Evolutionary conservation across 92 coral and sea anemone species (phyloP).

Genomic region (Nematostella vectensis): DNA sequence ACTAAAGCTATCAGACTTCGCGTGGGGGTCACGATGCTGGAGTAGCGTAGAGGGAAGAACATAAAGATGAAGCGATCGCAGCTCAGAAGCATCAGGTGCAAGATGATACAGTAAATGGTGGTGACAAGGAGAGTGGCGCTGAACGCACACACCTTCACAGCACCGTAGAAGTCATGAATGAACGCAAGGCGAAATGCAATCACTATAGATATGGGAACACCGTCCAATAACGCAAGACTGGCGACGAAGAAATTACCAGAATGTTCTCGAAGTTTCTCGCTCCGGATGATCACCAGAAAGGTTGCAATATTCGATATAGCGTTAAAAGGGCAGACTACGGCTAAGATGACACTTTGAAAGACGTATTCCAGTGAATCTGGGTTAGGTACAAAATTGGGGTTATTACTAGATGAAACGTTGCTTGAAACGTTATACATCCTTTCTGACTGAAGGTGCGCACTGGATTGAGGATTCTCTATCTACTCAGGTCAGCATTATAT

Average conservation of each 20-base stretch:
- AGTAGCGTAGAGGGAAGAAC: conserved; percentile 23
- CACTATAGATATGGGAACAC: conserved; percentile 5
- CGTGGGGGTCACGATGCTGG: background rate
- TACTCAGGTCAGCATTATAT: too few species aligned
- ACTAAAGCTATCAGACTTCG: background rate
- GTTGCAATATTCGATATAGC: conserved; percentile 6
- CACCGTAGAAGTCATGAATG: background rate
- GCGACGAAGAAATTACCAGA: conserved; percentile 10
- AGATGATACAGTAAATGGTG: conserved; percentile 7
- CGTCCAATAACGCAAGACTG: conserved; percentile 16
- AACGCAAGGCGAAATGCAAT: conserved; percentile 6
- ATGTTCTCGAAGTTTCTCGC: conserved; percentile 8
- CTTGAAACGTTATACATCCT: too few species aligned
- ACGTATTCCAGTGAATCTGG: conserved; percentile 3
- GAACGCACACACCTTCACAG: conserved; percentile 10
- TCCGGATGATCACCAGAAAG: conserved; percentile 11
- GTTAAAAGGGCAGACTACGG: background rate
- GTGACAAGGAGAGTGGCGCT: conserved; percentile 7
- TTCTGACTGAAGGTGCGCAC: too few species aligned
- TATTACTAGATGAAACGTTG: background rate
- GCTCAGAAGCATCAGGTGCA: conserved; percentile 20
- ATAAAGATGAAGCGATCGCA: conserved; percentile 37
- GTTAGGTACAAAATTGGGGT: background rate
- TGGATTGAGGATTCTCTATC: too few species aligned
- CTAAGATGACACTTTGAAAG: background rate